phyloP scores from a whole-genome alignment of 2,888 invertebrate genomes.

The Lasioglossum marginatum region DNA sequence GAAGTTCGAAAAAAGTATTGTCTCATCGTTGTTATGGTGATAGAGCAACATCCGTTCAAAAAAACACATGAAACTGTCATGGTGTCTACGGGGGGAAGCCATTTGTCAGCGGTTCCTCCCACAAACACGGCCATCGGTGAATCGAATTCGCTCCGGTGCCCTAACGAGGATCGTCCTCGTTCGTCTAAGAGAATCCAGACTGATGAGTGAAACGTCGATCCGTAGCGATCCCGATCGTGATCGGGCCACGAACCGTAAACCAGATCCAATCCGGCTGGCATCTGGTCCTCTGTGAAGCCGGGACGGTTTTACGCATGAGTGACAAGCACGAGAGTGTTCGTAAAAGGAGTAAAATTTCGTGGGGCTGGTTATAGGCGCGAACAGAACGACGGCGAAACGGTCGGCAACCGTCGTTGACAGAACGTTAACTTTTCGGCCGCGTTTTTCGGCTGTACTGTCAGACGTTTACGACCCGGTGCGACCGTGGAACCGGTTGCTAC shows the following conservation, averaged over 20 bases:
- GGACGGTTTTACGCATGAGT: conserved; percentile 27
- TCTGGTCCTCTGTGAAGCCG: neutral
- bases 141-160: neutral
- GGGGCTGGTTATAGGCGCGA: neutral
- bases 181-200: conserved; percentile 1
- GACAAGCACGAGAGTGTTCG: conserved; percentile 27
- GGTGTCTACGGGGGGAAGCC: neutral
- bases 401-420: conserved; percentile 51
- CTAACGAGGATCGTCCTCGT: conserved; percentile 1
- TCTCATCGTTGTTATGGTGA: neutral
- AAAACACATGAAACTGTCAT: neutral
- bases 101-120: conserved; percentile 1
- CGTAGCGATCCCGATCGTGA: conserved; percentile 1
- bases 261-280: conserved; percentile 8
- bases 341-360: conserved; percentile 47
- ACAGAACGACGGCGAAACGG: conserved; percentile 38
- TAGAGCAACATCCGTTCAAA: neutral
- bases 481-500: conserved; percentile 64
- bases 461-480: conserved; percentile 59
- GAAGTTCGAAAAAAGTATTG: neutral
- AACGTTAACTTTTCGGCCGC: conserved; percentile 60
- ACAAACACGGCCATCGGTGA: neutral
- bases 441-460: conserved; percentile 43
- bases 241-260: conserved; percentile 6
- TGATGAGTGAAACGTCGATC: neutral